Evolutionary conservation across 2,888 invertebrate genomes (phyloP).

Genomic region (Drosophila prostipennis): DNA sequence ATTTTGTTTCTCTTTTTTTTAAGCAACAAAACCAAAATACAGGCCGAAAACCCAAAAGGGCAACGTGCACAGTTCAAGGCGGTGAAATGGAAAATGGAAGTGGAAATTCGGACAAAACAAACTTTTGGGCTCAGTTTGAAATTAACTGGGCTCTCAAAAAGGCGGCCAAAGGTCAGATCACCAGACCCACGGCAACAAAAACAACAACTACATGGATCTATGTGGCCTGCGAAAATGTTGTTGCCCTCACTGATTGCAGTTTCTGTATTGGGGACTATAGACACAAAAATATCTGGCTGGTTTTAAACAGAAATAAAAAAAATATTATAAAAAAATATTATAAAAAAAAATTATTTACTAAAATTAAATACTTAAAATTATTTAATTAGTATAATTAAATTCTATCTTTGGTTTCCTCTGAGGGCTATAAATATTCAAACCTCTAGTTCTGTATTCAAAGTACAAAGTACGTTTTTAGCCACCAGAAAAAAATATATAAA

Average conservation of each 20-base stretch:
- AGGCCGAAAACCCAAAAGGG: conserved; percentile 37
- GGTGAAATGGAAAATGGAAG: conserved; percentile 51
- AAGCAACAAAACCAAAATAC: neutral
- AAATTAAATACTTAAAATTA: too few relatives aligned
- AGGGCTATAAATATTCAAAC: too few relatives aligned
- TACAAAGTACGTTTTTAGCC: too few relatives aligned
- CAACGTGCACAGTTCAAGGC: conserved; percentile 60
- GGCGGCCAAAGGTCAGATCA: conserved; percentile 52
- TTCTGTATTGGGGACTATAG: conserved; percentile 1
- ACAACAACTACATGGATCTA: neutral
- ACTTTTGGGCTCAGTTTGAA: conserved; percentile 6
- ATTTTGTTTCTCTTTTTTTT: too few relatives aligned
- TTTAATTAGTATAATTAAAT: too few relatives aligned
- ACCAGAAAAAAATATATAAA: too few relatives aligned
- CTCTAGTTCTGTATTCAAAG: too few relatives aligned
- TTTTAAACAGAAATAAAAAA: neutral
- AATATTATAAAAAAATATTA: too few relatives aligned
- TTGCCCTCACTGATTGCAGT: conserved; percentile 4
- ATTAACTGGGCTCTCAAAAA: conserved; percentile 23
- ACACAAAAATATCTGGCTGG: conserved; percentile 2
- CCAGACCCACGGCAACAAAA: conserved; percentile 8
- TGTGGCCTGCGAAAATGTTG: conserved; percentile 15
- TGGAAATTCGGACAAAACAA: conserved; percentile 18
- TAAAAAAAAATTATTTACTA: too few relatives aligned
- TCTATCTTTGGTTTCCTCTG: too few relatives aligned